Conservation (phyloP, 64 coral and sea anemone species). For the Montipora capricornis region DNA sequence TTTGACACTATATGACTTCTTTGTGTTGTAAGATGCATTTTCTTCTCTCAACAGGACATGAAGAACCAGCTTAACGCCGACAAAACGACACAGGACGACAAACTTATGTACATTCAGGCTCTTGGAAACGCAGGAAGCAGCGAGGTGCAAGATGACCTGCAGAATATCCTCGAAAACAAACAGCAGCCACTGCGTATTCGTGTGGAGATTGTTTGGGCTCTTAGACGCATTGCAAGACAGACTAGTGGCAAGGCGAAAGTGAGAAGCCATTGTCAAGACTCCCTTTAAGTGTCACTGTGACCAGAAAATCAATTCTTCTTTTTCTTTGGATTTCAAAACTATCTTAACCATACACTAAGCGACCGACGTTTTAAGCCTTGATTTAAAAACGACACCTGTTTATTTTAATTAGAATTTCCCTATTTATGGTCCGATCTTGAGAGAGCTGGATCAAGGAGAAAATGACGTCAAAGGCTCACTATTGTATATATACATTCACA, state of each 20-base stretch:
- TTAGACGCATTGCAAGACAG: slow-evolving; percentile 43
- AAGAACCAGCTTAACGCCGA: neutral
- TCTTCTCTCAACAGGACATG: slow-evolving; percentile 1
- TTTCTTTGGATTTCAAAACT: no score
- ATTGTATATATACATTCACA: no score
- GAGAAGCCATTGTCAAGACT: no score
- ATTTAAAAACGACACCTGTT: no score
- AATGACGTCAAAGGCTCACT: no score
- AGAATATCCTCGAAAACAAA: neutral
- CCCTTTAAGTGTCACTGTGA: neutral
- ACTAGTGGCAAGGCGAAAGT: slow-evolving; percentile 1
- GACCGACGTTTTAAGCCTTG: no score
- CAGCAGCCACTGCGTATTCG: slow-evolving; percentile 5
- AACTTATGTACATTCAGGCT: slow-evolving; percentile 61
- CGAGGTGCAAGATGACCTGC: neutral
- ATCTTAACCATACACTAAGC: no score
- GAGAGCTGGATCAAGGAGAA: no score
- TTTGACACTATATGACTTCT: no score
- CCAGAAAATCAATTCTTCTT: neutral
- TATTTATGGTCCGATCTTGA: no score
- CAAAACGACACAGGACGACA: neutral
- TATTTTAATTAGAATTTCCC: no score
- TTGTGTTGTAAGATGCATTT: neutral
- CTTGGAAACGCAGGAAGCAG: slow-evolving; percentile 74
- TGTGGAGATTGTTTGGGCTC: slow-evolving; percentile 79